Base-by-base conservation (phyloP, 1,140 invertebrate genomes). In the Zaprionus lachaisei region DNA sequence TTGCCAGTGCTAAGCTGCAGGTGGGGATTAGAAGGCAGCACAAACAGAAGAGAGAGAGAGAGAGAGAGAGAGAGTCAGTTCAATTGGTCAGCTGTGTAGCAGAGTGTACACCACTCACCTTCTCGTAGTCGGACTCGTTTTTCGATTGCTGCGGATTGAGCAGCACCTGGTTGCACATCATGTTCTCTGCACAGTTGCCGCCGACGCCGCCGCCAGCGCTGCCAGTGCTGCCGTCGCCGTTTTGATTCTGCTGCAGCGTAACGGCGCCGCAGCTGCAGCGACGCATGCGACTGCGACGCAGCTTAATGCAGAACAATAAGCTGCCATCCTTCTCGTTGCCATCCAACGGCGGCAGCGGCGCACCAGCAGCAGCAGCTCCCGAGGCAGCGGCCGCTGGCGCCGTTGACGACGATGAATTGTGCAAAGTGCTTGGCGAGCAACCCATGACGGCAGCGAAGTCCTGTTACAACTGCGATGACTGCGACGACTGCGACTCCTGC, bases 81-180 rank as follows among this genome's bases (percentile, higher is more conserved):
- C 34, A 63, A 37, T 70, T 74, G 57, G 65, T 62, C 66, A 31
- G 31, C 38, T 38, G 38, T 28, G 62, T 41, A 4, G 24, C 15
- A 14, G 15, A 31, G 38, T 11, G n/a, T 24, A 11, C 17, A 22
- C 15, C 24, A 78, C 80, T 83, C 75, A 92, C 92, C 86, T 92
- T 92, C 65, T 92, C 92, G 80, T 92, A 92, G 76, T 92, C 92
- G n/a, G 90, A 77, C 77, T 92, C 92, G 72, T 77, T 92, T 64
- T 92, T 92, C 67, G 71, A 83, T 56, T 92, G 91, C 58, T 82
- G 55, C 14, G 92, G 92, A 89, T 92, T 92, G 22, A 92, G 75
- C 22, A 92, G 79, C 64, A 86, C 81, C 79, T 92, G 92, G 78
- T 90, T 91, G 83, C 91, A 92, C 70, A 84, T 72, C 11, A 89